Conservation (phyloP, 2,888 invertebrate genomes). For the Epinotia demarniana region DNA sequence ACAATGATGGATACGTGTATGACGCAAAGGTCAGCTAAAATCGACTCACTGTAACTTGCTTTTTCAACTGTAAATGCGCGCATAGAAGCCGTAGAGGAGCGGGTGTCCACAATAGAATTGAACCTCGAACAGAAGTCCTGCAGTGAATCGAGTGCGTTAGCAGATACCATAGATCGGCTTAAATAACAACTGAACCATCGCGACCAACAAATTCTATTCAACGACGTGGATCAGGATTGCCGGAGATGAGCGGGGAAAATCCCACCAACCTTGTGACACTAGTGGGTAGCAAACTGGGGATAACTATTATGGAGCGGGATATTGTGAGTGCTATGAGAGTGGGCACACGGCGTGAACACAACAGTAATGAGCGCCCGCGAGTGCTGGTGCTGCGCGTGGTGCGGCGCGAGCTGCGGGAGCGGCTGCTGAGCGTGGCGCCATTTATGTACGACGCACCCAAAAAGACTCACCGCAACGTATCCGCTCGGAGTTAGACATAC, state of each 20-base stretch:
- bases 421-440: not conserved
- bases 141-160: not conserved
- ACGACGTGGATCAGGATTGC: slow-evolving; percentile 4
- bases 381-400: slow-evolving; percentile 5
- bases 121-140: not conserved
- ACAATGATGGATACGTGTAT: not conserved
- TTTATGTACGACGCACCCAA: slow-evolving; percentile 2
- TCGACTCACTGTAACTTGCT: not conserved
- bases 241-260: not conserved
- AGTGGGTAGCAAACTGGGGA: not conserved
- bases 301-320: not conserved
- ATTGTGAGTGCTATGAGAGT: not conserved
- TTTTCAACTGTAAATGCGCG: not conserved
- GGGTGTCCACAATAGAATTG: not conserved
- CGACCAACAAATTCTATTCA: not conserved
- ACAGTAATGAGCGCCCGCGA: not conserved
- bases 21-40: not conserved
- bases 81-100: not conserved
- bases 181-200: not conserved
- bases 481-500: not conserved
- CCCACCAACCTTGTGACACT: not conserved
- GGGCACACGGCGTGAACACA: not conserved
- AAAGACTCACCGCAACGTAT: not conserved
- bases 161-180: not conserved
- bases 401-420: slow-evolving; percentile 3